These are phyloP conservation scores for Felis catus DNA, from an alignment of 2,113 vertebrate genomes.

Conservation along the genomic window F.catus_Fca126_mat1.0 CM031413.1:128907501-128908000, in stretches of 20 bases:
- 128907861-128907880: neutral
- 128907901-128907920: neutral
- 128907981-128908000: neutral
- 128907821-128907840: rapidly evolving
- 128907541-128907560: neutral
- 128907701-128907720: neutral
- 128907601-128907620: neutral
- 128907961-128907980: neutral
- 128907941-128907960: neutral
- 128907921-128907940: neutral
- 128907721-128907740: neutral
- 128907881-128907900: neutral
- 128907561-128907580: neutral
- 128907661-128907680: neutral
- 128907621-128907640: neutral
- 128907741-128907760: neutral
- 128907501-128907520: neutral
- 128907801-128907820: neutral
- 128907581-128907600: neutral
- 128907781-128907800: neutral
- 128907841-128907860: neutral
- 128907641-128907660: neutral
- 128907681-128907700: neutral
- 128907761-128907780: neutral
- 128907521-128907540: neutral